Conservation (phyloP, 2,888 invertebrate genomes). For the Mesorhabditis spiculigera region DNA sequence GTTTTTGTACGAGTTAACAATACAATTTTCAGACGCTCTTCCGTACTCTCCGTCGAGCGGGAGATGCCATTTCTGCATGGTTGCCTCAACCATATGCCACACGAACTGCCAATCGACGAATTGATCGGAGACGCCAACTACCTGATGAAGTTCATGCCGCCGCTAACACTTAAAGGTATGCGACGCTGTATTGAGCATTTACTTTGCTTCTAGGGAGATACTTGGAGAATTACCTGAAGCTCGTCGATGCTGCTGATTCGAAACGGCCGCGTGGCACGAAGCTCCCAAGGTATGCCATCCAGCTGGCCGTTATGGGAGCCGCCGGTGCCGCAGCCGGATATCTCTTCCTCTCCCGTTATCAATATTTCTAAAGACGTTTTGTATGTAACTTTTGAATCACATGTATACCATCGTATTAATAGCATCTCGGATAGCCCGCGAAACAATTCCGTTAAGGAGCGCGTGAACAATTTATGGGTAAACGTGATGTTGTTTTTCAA, state of each 20-base stretch:
- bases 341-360: conserved; percentile 25
- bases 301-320: conserved; percentile 16
- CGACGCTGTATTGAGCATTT: background rate
- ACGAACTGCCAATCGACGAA: conserved; percentile 34
- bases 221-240: conserved; percentile 25
- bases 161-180: background rate
- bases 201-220: conserved; percentile 26
- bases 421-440: no score
- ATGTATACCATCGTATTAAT: no score
- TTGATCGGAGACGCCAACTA: conserved; percentile 31
- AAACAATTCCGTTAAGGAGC: no score
- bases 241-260: conserved; percentile 6
- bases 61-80: conserved; percentile 41
- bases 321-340: conserved; percentile 32
- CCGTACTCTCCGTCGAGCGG: conserved; percentile 11
- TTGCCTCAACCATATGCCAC: conserved; percentile 32
- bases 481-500: no score
- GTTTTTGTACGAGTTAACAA: no score
- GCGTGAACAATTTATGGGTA: no score
- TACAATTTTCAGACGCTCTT: background rate
- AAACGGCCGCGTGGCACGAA: background rate
- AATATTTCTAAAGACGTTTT: background rate
- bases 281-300: background rate
- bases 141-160: conserved; percentile 5
- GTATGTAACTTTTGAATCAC: no score